phyloP scores from a whole-genome alignment of 2,888 invertebrate species.

The Philereme vetulata region DNA sequence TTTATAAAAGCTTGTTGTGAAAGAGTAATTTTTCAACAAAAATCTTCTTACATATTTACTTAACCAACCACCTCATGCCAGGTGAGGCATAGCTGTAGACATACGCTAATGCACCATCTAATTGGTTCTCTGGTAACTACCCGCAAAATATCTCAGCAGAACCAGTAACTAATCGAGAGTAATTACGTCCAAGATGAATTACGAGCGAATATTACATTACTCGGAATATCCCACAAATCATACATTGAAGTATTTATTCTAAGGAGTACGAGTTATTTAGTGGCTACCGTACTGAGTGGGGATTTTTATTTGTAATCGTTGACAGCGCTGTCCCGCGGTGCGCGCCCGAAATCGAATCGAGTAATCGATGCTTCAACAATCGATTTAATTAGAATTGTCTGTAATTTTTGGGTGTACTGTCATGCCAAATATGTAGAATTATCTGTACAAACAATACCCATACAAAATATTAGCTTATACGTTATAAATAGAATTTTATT shows the following conservation, averaged over 20 bases:
- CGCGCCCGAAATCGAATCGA: constrained; percentile 64
- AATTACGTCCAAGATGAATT: constrained; percentile 20
- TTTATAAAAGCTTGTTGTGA: too few relatives aligned
- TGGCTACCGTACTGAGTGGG: constrained; percentile 61
- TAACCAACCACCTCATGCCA: too few relatives aligned
- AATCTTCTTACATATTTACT: too few relatives aligned
- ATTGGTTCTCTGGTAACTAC: too few relatives aligned
- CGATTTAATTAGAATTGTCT: constrained; percentile 77
- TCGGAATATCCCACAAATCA: constrained; percentile 27
- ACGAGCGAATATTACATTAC: constrained; percentile 23
- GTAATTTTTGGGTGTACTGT: constrained; percentile 48
- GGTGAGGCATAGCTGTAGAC: too few relatives aligned
- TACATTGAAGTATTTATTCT: constrained; percentile 20
- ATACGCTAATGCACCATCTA: too few relatives aligned
- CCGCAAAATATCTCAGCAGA: constrained; percentile 6
- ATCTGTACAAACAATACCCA: too few relatives aligned
- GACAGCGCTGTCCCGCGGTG: constrained; percentile 57
- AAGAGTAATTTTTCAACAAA: too few relatives aligned
- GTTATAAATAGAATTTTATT: too few relatives aligned
- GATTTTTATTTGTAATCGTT: constrained; percentile 29
- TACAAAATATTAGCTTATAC: too few relatives aligned
- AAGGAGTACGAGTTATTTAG: constrained; percentile 48
- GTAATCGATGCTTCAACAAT: constrained; percentile 79
- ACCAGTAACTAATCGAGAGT: constrained; percentile 13
- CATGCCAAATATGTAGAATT: constrained; percentile 31